A percentile compares a stretch with the other conserved stretches of the same genome.
These are phyloP conservation scores for Paedocypris sp. DNA, from an alignment of 2,113 vertebrate genomes.

Conservation along the genomic window DNA sequence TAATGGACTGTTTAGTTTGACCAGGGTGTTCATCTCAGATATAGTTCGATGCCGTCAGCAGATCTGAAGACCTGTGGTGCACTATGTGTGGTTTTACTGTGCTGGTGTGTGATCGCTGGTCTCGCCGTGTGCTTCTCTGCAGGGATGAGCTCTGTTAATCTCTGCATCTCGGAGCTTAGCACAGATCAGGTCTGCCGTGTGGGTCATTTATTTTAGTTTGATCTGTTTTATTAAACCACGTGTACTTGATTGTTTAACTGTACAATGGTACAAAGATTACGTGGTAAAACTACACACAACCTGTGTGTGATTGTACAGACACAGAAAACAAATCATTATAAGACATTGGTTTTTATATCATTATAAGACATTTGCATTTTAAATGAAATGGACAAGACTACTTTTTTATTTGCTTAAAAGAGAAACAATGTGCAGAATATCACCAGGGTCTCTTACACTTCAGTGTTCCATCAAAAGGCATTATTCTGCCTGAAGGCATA, in stretches of 20 bases:
- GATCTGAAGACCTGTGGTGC: background rate
- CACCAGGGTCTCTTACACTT: too few species aligned
- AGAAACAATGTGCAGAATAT: too few species aligned
- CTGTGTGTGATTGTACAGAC: background rate
- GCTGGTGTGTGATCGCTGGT: slow-evolving; percentile 17
- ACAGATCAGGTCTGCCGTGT: slow-evolving; percentile 19
- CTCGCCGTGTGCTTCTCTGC: slow-evolving; percentile 20
- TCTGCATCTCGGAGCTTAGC: background rate
- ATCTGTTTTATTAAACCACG: slow-evolving; percentile 7
- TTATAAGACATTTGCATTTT: too few species aligned
- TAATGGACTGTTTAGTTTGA: too few species aligned
- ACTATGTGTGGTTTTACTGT: background rate
- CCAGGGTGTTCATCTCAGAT: background rate
- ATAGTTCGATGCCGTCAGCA: background rate
- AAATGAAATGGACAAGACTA: too few species aligned
- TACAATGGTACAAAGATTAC: background rate
- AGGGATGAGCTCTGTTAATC: slow-evolving; percentile 23
- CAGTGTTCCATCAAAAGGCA: background rate
- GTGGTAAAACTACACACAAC: too few species aligned
- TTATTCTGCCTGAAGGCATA: background rate
- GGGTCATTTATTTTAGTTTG: background rate
- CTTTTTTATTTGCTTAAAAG: too few species aligned
- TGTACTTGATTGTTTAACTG: background rate
- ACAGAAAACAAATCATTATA: too few species aligned
- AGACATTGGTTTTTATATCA: too few species aligned